Evolutionary conservation across 1,140 invertebrate genomes (phyloP), one percentile per base, ranked within the genome.

Genomic region (Leptinotarsa defecta): DNA sequence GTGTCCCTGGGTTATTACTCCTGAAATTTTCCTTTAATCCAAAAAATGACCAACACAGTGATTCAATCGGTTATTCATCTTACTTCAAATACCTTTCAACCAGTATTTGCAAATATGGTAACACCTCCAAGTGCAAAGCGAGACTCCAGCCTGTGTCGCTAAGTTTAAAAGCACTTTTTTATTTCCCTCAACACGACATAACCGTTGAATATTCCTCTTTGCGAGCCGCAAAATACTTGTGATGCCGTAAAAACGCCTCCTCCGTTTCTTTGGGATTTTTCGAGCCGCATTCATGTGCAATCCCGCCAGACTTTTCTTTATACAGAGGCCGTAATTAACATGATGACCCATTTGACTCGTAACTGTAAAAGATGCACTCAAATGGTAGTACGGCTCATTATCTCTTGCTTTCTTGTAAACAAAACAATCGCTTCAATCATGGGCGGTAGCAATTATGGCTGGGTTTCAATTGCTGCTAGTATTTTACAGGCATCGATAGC

Each of bases 281-380:
- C 52, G 52, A 57, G 52, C 52, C 52, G 52, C n/a, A 57, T 57
- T 19, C 52, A 57, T 17, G 17, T 17, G 52, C 52, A 17, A 57
- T 57, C 52, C 34, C 15, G 52, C 13, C 52, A 57, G 52, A 57
- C 52, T 57, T 57, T 19, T 57, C n/a, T 57, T 15, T 57, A 57
- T 19, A 57, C 52, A 19, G 52, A 57, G 17, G n/a, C 52, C 6
- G n/a, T 57, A 57, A 57, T 57, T 57, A 57, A 57, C 52, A 57
- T 57, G 52, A 57, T 57, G 52, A 57, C 52, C 52, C 52, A 57
- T 57, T 57, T 57, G 52, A 57, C 52, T 57, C 52, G 52, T 57
- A 57, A 57, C 52, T 57, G 52, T 57, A n/a, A 57, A 57, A 17
- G 52, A 57, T 57, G 52, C 52, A 57, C 52, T 57, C 52, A 57